A percentile compares a stretch with the other conserved stretches of the same genome.
Evolutionary conservation across 2,888 invertebrate genomes (phyloP).

Genomic region (Drosophila anomelani): DNA sequence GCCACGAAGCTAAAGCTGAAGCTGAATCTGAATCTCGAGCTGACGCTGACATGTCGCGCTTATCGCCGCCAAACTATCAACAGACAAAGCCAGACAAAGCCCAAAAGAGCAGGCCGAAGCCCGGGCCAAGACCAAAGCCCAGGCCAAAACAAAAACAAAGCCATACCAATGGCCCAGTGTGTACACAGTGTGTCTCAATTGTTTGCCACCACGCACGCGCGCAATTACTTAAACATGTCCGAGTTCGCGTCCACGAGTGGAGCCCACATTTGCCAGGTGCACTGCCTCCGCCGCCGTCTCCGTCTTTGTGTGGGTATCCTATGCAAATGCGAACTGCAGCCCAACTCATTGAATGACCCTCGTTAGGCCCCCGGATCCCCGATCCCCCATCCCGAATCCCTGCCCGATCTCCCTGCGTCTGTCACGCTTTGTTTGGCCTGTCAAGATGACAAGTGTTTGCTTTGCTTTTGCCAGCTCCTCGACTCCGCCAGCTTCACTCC

Average conservation of each 20-base stretch:
- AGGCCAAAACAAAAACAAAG: conserved; percentile 37
- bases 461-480: conserved; percentile 55
- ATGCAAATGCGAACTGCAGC: conserved; percentile 67
- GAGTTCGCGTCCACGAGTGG: conserved; percentile 71
- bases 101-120: conserved; percentile 22
- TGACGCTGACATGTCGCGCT: conserved; percentile 82
- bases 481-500: conserved; percentile 18
- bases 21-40: conserved; percentile 72
- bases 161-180: conserved; percentile 34
- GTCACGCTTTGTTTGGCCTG: conserved; percentile 81
- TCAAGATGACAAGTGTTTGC: conserved; percentile 81
- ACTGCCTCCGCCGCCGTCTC: conserved; percentile 7
- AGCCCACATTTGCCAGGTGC: conserved; percentile 70
- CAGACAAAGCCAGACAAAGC: conserved; percentile 57
- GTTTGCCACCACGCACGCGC: conserved; percentile 81
- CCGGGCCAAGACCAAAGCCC: conserved; percentile 25
- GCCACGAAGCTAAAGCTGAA: conserved; percentile 54
- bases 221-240: conserved; percentile 77
- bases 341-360: conserved; percentile 74
- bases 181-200: conserved; percentile 75
- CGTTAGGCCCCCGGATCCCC: conserved; percentile 69
- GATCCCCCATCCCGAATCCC: conserved; percentile 36
- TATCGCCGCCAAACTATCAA: conserved; percentile 79
- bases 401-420: conserved; percentile 39
- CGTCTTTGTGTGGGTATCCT: conserved; percentile 64